These are phyloP conservation scores for Linnaemya tessellans DNA, from an alignment of 2,888 invertebrate species.

Conservation along the genomic window DNA sequence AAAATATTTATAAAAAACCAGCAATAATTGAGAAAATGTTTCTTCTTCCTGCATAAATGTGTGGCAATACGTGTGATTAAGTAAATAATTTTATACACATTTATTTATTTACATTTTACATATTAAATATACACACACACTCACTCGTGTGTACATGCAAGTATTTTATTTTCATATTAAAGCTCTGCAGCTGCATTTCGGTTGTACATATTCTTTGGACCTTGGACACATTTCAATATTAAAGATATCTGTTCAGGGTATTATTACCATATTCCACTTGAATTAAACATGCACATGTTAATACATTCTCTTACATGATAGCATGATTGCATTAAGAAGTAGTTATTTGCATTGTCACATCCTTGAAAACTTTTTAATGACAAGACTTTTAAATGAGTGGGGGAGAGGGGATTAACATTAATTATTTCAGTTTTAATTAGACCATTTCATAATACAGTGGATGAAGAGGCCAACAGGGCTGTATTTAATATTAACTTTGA, in stretches of 20 bases:
- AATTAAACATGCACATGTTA: not conserved
- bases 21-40: not conserved
- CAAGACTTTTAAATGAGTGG: conserved; percentile 33
- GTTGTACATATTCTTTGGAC: conserved; percentile 8
- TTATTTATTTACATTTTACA: too few species aligned
- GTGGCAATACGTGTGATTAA: too few species aligned
- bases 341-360: conserved; percentile 15
- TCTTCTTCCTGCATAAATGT: not conserved
- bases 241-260: not conserved
- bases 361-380: conserved; percentile 36
- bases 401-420: conserved; percentile 27
- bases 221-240: conserved; percentile 50
- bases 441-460: not conserved
- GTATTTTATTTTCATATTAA: not conserved
- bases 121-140: not conserved
- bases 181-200: not conserved
- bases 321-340: not conserved
- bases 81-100: too few species aligned
- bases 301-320: not conserved
- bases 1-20: not conserved
- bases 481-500: not conserved
- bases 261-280: not conserved
- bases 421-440: conserved; percentile 11
- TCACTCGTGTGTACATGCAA: not conserved
- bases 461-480: not conserved